Conservation (phyloP, 2,113 vertebrate genomes). For the Vicugna pacos region DNA sequence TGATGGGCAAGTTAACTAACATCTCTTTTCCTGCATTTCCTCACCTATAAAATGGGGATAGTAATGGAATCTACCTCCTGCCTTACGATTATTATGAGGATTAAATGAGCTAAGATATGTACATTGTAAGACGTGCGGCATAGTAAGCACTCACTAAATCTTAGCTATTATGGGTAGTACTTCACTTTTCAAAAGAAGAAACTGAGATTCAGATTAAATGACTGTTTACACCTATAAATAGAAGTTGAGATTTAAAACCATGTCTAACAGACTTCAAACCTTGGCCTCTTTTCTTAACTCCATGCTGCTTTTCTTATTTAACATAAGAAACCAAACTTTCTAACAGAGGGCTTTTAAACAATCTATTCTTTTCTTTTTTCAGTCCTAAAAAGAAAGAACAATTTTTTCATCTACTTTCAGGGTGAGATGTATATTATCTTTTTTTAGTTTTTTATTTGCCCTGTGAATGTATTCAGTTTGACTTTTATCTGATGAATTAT, state of each 20-base stretch:
- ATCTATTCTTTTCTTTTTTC: not conserved
- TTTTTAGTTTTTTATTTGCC: not conserved
- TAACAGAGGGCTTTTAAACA: not conserved
- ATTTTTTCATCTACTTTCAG: slow-evolving; percentile 15
- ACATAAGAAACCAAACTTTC: not conserved
- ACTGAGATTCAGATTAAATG: not conserved
- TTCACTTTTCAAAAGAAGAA: not conserved
- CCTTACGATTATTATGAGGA: not conserved
- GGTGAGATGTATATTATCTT: not conserved
- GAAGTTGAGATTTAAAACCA: slow-evolving; percentile 33
- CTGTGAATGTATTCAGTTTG: slow-evolving; percentile 51
- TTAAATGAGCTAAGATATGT: not conserved
- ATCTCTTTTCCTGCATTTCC: not conserved
- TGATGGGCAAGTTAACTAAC: not conserved
- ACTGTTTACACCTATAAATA: not conserved
- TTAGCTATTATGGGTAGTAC: not conserved
- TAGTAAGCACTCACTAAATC: not conserved
- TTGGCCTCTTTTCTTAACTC: not conserved
- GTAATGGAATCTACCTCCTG: not conserved
- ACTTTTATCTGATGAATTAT: slow-evolving; percentile 25
- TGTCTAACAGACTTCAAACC: not conserved
- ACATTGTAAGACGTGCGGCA: not conserved
- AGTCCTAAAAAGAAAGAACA: slow-evolving; percentile 3
- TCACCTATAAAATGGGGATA: not conserved
- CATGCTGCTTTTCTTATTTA: slow-evolving; percentile 17